Evolutionary conservation across 2,797 vertebrate species (phyloP).

Genomic region (Toxotes lorentzi): DNA sequence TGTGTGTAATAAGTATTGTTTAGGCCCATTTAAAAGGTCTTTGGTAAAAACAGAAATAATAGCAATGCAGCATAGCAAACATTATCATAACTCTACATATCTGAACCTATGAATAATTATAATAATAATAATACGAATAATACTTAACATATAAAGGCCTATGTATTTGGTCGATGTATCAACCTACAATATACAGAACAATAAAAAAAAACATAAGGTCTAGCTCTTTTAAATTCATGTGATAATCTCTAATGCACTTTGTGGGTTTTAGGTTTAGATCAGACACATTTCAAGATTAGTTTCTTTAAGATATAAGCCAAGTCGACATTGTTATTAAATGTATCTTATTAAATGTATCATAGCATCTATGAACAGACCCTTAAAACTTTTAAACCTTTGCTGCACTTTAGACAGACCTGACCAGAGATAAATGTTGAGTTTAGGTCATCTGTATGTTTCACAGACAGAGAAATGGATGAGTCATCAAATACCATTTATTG

Average conservation of each 20-base stretch:
- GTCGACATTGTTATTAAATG: too few relatives aligned
- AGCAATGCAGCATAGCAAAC: neutral
- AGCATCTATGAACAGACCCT: neutral
- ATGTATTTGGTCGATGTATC: too few relatives aligned
- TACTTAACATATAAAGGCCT: too few relatives aligned
- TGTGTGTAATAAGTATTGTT: neutral
- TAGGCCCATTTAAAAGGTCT: neutral
- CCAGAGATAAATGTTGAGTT: neutral
- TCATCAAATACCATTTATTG: neutral
- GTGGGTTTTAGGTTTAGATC: neutral
- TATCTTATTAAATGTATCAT: too few relatives aligned
- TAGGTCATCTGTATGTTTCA: slow-evolving; percentile 3
- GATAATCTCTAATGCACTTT: neutral
- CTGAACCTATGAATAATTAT: neutral
- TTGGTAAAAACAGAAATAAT: neutral
- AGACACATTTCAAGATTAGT: neutral
- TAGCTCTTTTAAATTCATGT: neutral
- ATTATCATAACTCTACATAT: neutral
- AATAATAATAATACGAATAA: neutral
- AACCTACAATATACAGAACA: too few relatives aligned
- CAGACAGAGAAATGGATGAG: slow-evolving; percentile 13
- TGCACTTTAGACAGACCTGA: too few relatives aligned
- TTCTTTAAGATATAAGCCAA: too few relatives aligned
- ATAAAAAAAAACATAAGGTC: too few relatives aligned
- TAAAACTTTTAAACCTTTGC: too few relatives aligned